Base-by-base conservation (phyloP, 2,888 invertebrate genomes). In the Cantharis nigra region DNA sequence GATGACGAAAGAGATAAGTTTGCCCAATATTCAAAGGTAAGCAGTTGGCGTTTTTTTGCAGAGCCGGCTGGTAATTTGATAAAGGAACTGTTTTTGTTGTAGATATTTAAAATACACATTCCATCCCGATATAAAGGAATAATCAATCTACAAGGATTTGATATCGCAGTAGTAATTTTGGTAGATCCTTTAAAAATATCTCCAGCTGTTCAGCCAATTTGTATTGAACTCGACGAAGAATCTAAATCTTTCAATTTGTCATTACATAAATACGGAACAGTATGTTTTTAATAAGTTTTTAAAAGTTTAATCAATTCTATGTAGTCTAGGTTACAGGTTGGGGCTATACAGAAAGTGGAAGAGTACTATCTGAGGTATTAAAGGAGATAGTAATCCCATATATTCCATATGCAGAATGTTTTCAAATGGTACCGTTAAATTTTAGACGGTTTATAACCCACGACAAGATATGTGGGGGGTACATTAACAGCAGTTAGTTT, bases 81-180 rank as follows among this genome's bases (percentile, higher is more conserved):
- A 18, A 18, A n/a, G n/a, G n/a, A n/a, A n/a, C n/a, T n/a, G 10
- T 10, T 30, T 30, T 30, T 30, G 14, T 72, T 67, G 11, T 18
- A 85, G 85, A 63, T 86, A 16, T 63, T 75, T 11, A 64, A 81
- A 69, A 83, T 85, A 30, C 71, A 79, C 13, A 73, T 82, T 16
- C 80, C 81, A 70, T 18, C 30, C 13, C 74, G 78, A 33, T 86
- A 85, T 71, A 78, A 71, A 70, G 86, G 84, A 20, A 78, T 72
- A 9, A 28, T 64, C n/a, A 82, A 81, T 7, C 79, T 81, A 13
- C 87, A 83, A 71, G 70, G 74, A n/a, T 79, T 79, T 11, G 89
- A 89, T 80, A 85, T 89, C 49, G 88, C 88, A 0, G 70, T 88
- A 9, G 28, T 88, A 10, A 79, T 85, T 13, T 74, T 87, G 13